Conservation (phyloP, 2,113 vertebrate species). For the Apaloderma vittatum region DNA sequence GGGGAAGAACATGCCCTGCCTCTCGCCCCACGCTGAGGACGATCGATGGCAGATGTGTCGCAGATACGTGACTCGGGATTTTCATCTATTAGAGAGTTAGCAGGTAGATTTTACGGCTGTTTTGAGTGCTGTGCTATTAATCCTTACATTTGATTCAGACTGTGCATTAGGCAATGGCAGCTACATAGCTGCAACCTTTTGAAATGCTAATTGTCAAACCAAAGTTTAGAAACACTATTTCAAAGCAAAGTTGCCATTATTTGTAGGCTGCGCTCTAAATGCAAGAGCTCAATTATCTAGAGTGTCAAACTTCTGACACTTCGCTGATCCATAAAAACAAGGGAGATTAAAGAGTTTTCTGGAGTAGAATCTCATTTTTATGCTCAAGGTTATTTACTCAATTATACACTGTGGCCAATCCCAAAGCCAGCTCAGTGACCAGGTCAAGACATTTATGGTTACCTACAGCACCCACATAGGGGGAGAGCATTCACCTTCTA, state of each 20-base stretch:
- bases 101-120: background rate
- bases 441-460: background rate
- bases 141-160: background rate
- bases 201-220: slow-evolving; percentile 73
- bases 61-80: accelerated
- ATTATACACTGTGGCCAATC: background rate
- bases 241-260: slow-evolving; percentile 58
- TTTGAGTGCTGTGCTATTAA: slow-evolving; percentile 9
- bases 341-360: slow-evolving; percentile 63
- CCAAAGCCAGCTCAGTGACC: background rate
- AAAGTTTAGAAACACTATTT: slow-evolving; percentile 65
- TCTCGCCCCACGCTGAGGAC: background rate
- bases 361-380: slow-evolving; percentile 42
- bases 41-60: background rate
- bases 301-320: slow-evolving; percentile 60
- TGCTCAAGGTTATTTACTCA: slow-evolving; percentile 38
- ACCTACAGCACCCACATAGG: accelerated
- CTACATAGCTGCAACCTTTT: slow-evolving; percentile 40
- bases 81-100: accelerated
- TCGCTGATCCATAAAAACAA: slow-evolving; percentile 59
- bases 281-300: slow-evolving; percentile 55
- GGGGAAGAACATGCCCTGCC: background rate
- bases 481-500: background rate
- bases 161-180: slow-evolving; percentile 54
- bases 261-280: slow-evolving; percentile 56